Conservation (phyloP, 2,888 invertebrate genomes). For the Lingula anatina region DNA sequence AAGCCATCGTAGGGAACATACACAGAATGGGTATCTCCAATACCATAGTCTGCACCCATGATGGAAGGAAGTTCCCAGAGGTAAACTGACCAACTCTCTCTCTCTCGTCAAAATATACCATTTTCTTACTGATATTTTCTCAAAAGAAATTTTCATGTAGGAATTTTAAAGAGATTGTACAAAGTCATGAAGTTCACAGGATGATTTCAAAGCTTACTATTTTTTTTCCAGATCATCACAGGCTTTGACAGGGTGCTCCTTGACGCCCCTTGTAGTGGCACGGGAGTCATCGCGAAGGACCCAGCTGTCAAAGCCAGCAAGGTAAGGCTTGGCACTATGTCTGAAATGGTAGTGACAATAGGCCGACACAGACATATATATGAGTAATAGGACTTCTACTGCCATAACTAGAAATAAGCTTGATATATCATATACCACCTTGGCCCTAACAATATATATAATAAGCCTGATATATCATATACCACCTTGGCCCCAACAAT, state of each 20-base stretch:
- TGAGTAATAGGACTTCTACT: too few species aligned
- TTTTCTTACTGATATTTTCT: background rate
- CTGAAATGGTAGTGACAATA: background rate
- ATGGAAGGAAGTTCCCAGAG: slow-evolving; percentile 78
- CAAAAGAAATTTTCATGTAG: background rate
- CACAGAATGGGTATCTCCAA: slow-evolving; percentile 95
- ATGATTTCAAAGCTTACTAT: too few species aligned
- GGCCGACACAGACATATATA: too few species aligned
- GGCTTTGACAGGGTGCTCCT: slow-evolving; percentile 92
- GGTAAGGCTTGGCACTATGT: slow-evolving; percentile 11
- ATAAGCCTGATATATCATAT: too few species aligned
- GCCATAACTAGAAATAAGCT: too few species aligned
- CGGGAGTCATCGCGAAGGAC: slow-evolving; percentile 97
- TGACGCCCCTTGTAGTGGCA: slow-evolving; percentile 98
- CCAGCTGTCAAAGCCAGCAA: slow-evolving; percentile 75
- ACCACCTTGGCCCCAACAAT: too few species aligned
- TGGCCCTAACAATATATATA: too few species aligned
- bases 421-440: too few species aligned
- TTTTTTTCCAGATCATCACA: slow-evolving; percentile 64
- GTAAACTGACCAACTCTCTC: too few species aligned
- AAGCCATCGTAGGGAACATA: slow-evolving; percentile 89
- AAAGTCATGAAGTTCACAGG: too few species aligned
- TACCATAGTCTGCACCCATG: slow-evolving; percentile 80
- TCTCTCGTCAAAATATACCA: background rate
- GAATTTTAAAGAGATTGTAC: background rate